Evolutionary conservation across 2,888 invertebrate genomes (phyloP), one percentile per base, ranked within the genome.

Genomic region (Nineta flava): DNA sequence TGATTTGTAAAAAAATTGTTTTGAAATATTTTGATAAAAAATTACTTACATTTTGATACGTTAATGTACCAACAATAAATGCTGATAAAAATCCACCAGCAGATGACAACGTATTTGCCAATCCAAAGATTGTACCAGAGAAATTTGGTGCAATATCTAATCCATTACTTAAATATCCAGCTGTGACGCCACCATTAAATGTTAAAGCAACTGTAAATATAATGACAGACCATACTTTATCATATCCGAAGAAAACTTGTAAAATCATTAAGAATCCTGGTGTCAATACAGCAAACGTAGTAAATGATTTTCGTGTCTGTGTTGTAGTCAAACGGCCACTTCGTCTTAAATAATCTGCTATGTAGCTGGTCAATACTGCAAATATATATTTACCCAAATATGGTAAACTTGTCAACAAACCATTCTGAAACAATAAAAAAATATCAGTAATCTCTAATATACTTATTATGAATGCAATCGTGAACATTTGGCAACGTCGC

Each of bases 131-230:
- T 1, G 90, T 90, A 1, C 91, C 86, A 51, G 87, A 86, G 62
- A 87, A 91, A 64, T 88, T 87, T 1, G 90, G 90, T 2, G 90
- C 88, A 57, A 91, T 87, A 59, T 91, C 90, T 19, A 91, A 69
- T 10, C 86, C 87, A 61, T 90, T 90, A 53, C 87, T 83, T 26
- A 88, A 73, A 64, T 88, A 90, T 1, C 90, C 90, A 9, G 85
- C 87, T 0, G 87, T 87, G 13, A 88, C 87, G 0, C 83, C 87
- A 16, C 91, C 91, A 65, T 88, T 88, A 59, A 87, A 76, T 55
- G 87, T 87, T 19, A 90, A 68, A 0, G 87, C 84, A 38, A 77
- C 63, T 0, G 87, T 87, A 65, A 91, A 87, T 57, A 88, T 81
- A 0, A 76, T 70, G 35, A 90, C 82, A 1, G 87, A 84, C 64